phyloP scores from a whole-genome alignment of 2,888 invertebrate species.

The Abrostola triplasia region DNA sequence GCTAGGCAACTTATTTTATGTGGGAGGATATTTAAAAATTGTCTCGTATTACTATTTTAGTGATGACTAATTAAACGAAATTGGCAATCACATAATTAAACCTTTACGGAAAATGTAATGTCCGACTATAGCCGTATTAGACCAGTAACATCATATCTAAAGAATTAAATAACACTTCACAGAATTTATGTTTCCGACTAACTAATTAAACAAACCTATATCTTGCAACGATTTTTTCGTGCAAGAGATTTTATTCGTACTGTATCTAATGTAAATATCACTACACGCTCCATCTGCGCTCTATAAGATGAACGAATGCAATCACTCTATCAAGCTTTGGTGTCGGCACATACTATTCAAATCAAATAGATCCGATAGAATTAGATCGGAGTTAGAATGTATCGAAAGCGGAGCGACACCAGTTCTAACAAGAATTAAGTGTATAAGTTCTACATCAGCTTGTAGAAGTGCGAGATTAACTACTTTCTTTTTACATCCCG shows the following conservation, averaged over 20 bases:
- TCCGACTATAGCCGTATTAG: slow-evolving; percentile 35
- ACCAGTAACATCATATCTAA: slow-evolving; percentile 35
- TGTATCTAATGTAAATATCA: too few relatives aligned
- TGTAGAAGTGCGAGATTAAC: slow-evolving; percentile 56
- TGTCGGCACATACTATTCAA: too few relatives aligned
- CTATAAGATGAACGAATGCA: not conserved
- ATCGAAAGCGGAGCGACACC: slow-evolving; percentile 2
- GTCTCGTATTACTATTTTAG: slow-evolving; percentile 29
- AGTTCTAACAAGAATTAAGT: slow-evolving; percentile 20
- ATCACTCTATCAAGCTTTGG: too few relatives aligned
- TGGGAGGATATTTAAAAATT: slow-evolving; percentile 31
- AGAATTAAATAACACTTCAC: not conserved
- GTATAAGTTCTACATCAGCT: slow-evolving; percentile 32
- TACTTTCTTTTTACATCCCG: slow-evolving; percentile 79
- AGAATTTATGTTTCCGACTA: too few relatives aligned
- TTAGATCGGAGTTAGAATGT: slow-evolving; percentile 6
- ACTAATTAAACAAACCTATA: too few relatives aligned
- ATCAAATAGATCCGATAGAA: not conserved
- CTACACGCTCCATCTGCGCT: too few relatives aligned
- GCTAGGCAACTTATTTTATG: slow-evolving; percentile 24
- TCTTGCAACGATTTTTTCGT: too few relatives aligned
- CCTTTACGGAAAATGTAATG: slow-evolving; percentile 31
- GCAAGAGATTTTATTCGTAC: too few relatives aligned
- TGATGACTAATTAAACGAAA: slow-evolving; percentile 51
- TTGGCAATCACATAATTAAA: slow-evolving; percentile 46